Conservation (phyloP, 2,888 invertebrate genomes). For the Anticlea derivata region DNA sequence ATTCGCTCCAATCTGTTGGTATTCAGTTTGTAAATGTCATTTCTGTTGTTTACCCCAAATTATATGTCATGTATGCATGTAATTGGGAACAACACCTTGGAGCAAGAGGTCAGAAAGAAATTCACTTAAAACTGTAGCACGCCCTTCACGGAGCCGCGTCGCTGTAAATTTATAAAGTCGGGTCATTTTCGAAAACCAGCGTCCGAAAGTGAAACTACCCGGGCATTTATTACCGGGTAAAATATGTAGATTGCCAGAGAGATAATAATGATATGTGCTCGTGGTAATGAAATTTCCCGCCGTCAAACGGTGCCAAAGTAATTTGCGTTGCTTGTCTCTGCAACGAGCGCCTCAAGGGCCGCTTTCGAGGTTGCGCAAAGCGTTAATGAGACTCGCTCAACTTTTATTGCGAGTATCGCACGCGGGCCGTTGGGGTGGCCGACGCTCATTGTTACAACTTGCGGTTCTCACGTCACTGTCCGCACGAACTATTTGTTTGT, state of each 20-base stretch:
- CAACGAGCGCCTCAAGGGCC: constrained; percentile 79
- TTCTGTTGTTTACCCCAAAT: constrained; percentile 74
- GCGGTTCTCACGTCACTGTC: constrained; percentile 35
- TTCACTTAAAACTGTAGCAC: constrained; percentile 82
- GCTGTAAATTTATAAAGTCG: constrained; percentile 72
- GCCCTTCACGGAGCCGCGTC: constrained; percentile 72
- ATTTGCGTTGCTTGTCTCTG: constrained; percentile 82
- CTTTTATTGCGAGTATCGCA: constrained; percentile 70
- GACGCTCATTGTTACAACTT: constrained; percentile 20
- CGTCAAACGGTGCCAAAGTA: constrained; percentile 84
- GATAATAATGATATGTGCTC: constrained; percentile 84
- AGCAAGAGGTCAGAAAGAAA: constrained; percentile 83
- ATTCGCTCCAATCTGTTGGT: constrained; percentile 38
- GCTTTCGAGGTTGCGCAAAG: constrained; percentile 82
- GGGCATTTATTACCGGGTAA: constrained; percentile 81
- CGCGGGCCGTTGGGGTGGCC: constrained; percentile 48
- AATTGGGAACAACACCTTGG: constrained; percentile 78
- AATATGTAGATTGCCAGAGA: constrained; percentile 82
- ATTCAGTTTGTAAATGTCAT: constrained; percentile 67
- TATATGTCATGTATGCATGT: constrained; percentile 65
- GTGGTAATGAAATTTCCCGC: constrained; percentile 84
- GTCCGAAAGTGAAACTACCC: constrained; percentile 82
- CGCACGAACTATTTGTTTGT: constrained; percentile 37
- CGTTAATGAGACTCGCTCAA: constrained; percentile 75
- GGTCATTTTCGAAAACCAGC: constrained; percentile 83